A percentile compares a stretch with the other conserved stretches of the same genome.
Evolutionary conservation across 1,140 invertebrate species (phyloP).

Genomic region (Metaphire vulgaris): DNA sequence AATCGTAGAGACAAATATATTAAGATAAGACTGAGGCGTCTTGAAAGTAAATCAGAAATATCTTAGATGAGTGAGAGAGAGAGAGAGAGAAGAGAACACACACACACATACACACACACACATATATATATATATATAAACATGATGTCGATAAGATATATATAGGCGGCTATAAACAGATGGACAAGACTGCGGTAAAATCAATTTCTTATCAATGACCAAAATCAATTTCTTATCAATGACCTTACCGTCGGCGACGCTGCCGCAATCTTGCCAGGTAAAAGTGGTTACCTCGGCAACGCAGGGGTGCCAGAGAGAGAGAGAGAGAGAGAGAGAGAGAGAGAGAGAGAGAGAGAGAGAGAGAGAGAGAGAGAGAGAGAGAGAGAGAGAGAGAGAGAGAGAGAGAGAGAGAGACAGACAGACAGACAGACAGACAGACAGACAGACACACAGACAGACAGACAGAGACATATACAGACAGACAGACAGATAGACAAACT

Average conservation of each 20-base stretch:
- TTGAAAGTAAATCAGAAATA: no score
- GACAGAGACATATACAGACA: background rate
- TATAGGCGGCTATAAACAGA: no score
- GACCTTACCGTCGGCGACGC: background rate
- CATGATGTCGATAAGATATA: no score
- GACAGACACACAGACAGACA: background rate
- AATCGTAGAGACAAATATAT: no score
- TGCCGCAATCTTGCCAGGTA: background rate
- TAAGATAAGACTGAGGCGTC: no score
- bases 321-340: background rate
- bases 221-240: background rate
- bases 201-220: background rate
- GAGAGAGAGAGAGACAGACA: background rate
- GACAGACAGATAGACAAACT: conserved; percentile 1
- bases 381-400: background rate
- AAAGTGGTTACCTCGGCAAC: background rate
- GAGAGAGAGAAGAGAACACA: no score
- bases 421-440: background rate
- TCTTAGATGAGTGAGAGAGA: no score
- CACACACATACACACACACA: no score
- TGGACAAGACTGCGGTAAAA: background rate
- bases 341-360: background rate
- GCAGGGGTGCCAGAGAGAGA: background rate
- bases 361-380: background rate
- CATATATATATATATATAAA: no score